phyloP scores from a whole-genome alignment of 2,888 invertebrate genomes.

The Unio delphinus region DNA sequence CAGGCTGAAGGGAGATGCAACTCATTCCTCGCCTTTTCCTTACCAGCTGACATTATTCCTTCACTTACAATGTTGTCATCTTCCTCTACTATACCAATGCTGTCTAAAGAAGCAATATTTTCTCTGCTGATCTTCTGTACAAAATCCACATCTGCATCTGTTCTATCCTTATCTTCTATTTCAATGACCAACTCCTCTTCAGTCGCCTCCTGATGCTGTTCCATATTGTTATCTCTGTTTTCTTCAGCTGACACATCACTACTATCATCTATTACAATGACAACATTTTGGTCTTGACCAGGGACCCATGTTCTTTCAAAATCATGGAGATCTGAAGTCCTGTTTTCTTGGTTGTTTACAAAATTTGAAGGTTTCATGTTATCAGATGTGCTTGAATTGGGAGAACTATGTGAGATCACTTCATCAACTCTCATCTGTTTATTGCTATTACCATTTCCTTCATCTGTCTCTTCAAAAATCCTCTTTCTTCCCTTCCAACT shows the following conservation, averaged over 20 bases:
- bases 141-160: neutral
- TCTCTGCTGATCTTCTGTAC: neutral
- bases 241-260: constrained; percentile 3
- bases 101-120: neutral
- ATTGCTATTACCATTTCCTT: too few species aligned
- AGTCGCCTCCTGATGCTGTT: neutral
- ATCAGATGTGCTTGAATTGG: too few species aligned
- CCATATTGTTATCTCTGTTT: neutral
- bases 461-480: too few species aligned
- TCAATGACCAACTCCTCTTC: neutral
- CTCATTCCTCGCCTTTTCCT: too few species aligned
- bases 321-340: too few species aligned
- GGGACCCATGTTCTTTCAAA: too few species aligned
- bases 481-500: too few species aligned
- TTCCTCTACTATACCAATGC: neutral
- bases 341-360: too few species aligned
- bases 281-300: neutral
- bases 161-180: neutral
- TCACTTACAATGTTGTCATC: neutral
- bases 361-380: too few species aligned
- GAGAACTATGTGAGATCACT: neutral
- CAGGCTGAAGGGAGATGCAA: too few species aligned
- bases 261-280: constrained; percentile 9
- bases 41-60: too few species aligned
- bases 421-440: too few species aligned